phyloP scores from a whole-genome alignment of 2,113 vertebrate genomes.

The Gambusia affinis region DNA sequence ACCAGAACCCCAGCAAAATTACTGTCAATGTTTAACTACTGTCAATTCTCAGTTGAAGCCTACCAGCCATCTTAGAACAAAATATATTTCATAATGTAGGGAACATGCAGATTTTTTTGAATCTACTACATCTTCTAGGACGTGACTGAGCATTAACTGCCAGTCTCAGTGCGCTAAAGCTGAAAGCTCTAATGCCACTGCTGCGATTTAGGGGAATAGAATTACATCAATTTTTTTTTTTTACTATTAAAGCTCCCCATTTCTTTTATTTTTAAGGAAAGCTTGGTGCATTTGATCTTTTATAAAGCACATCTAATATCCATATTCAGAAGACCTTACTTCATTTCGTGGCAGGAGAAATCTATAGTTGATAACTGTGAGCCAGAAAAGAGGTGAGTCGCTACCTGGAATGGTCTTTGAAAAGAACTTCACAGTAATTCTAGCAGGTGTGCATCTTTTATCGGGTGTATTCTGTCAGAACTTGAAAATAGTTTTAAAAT shows the following conservation, averaged over 20 bases:
- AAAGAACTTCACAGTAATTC: constrained; percentile 19
- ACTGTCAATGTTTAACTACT: constrained; percentile 5
- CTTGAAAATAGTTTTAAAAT: neutral
- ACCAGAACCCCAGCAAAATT: neutral
- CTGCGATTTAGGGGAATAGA: constrained; percentile 49
- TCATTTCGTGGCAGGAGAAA: neutral
- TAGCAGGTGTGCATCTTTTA: neutral
- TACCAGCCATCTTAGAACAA: constrained; percentile 3
- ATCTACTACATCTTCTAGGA: constrained; percentile 45
- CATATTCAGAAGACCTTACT: constrained; percentile 45
- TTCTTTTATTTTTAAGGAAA: constrained; percentile 51
- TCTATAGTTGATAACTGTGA: constrained; percentile 34
- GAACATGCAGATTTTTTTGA: constrained; percentile 40
- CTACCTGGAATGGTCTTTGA: constrained; percentile 22
- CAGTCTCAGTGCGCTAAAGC: constrained; percentile 43
- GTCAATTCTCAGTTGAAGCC: constrained; percentile 13
- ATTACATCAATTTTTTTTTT: constrained; percentile 52
- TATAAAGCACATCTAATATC: constrained; percentile 60
- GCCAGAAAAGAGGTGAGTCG: constrained; percentile 20
- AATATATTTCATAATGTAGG: constrained; percentile 22
- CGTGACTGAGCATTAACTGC: constrained; percentile 59
- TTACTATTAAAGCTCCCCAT: constrained; percentile 42
- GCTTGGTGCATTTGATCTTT: constrained; percentile 57
- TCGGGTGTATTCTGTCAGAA: neutral
- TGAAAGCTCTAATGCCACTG: constrained; percentile 42